These are phyloP conservation scores for Corynorhinus townsendii DNA, from an alignment of 2,113 vertebrate genomes.

Conservation along the genomic window DNA sequence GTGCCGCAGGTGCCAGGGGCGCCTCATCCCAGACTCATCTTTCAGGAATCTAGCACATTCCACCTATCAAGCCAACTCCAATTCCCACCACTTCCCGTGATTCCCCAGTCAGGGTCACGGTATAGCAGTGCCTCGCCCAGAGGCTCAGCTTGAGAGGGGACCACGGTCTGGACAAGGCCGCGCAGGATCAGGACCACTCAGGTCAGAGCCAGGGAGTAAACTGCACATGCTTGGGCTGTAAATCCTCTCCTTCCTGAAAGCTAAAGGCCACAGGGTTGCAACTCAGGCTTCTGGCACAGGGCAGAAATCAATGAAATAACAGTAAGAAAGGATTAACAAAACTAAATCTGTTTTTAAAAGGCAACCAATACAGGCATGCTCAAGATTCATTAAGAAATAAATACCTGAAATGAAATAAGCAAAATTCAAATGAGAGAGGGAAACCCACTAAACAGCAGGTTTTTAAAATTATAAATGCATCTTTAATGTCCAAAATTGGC, in stretches of 20 bases:
- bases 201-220: not conserved
- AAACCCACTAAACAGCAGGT: not conserved
- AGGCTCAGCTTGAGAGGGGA: no score
- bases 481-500: not conserved
- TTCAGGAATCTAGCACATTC: not conserved
- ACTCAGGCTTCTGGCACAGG: not conserved
- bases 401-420: not conserved
- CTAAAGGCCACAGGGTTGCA: not conserved
- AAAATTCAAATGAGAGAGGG: not conserved
- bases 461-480: not conserved
- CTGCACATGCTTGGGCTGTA: not conserved
- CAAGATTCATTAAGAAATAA: not conserved
- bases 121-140: accelerated
- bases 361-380: not conserved
- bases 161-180: not conserved
- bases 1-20: not conserved
- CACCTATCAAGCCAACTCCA: not conserved
- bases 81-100: no score
- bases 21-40: not conserved
- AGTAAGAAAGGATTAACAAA: not conserved
- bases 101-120: not conserved
- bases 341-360: not conserved
- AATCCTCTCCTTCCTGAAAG: not conserved
- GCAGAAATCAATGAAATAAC: not conserved
- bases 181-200: not conserved